Evolutionary conservation across 1,140 invertebrate genomes (phyloP), one percentile per base, ranked within the genome.

Genomic region (Andrena cerasifolii): DNA sequence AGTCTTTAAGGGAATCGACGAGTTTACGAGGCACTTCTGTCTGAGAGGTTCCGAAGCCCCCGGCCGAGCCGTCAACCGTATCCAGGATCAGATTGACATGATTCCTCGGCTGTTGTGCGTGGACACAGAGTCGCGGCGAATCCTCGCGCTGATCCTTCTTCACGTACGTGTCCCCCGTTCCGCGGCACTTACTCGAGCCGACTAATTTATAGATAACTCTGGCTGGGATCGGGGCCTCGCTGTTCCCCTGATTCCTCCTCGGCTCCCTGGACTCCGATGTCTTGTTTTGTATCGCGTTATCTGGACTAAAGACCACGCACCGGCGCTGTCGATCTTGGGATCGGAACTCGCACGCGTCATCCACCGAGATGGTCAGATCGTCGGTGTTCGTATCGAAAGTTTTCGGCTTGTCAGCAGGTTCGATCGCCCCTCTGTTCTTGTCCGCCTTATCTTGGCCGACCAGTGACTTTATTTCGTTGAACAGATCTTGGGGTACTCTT

Each of bases 11-110:
- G 26, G 36, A 58, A 72, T 83, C 80, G 49, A 47, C 56, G 12
- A 79, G 51, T 78, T 83, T 82, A 40, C 80, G 63, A 78, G 75
- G 18, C 4, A 40, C 49, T 58, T 82, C 49, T 10, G 40, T 24
- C 12, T 26, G 28, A 18, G 56, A 10, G 12, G 1, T 16, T 21
- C 24, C 3, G 16, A 36, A 28, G 18, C 21, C 36, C 45, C 28
- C 31, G 1, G 6, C n/a, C 21, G 2, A 8, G 7, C n/a, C 58
- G 33, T 56, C 43, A 7, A 21, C 3, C 31, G 6, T 68, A 49
- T 76, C 65, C 2, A 43, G 5, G 43, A 71, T 61, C 45, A 53
- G 40, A 54, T 71, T 40, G 53, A 2, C 33, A 10, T 33, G 47
- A 45, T 63, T 63, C 28, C 16, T 2, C n/a, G 51, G 6, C 24